These are phyloP conservation scores for Hyperoodon ampullatus DNA, from an alignment of 2,113 vertebrate species.

Conservation along the genomic window DNA sequence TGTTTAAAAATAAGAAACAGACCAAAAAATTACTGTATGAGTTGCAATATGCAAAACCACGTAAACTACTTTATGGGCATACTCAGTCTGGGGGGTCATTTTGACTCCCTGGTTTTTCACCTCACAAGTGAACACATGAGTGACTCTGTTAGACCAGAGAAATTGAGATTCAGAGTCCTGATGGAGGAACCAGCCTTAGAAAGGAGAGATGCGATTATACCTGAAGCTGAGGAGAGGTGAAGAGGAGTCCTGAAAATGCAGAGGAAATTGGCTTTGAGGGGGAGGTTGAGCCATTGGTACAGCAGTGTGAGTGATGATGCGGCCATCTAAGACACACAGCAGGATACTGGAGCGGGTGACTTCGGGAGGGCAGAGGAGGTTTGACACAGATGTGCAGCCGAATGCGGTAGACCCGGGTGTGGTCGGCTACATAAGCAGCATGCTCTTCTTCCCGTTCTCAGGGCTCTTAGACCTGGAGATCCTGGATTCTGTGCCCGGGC, in stretches of 20 bases:
- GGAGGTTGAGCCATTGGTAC: neutral
- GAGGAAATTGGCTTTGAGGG: neutral
- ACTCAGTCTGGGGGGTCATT: neutral
- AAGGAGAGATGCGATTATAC: neutral
- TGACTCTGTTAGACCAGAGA: neutral
- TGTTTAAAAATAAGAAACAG: neutral
- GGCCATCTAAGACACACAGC: neutral
- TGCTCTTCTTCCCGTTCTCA: conserved; percentile 68
- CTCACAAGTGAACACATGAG: neutral
- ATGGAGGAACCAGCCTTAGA: neutral
- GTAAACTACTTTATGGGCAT: neutral
- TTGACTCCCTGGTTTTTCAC: neutral
- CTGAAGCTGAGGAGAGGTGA: neutral
- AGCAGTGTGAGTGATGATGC: neutral
- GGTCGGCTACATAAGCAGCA: neutral
- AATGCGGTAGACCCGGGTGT: fast-evolving
- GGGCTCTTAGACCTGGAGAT: conserved; percentile 96
- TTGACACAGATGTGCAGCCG: neutral
- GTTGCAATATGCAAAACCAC: neutral
- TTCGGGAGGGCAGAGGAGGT: neutral
- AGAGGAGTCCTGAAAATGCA: neutral
- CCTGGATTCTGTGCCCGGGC: conserved; percentile 98
- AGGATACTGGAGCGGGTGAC: fast-evolving
- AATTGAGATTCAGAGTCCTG: neutral
- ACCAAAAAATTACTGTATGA: neutral